Percentiles rank a stretch among this genome's conserved stretches.
These are phyloP conservation scores for Saccopteryx leptura DNA, from an alignment of 2,113 vertebrate genomes.

Conservation along the genomic window DNA sequence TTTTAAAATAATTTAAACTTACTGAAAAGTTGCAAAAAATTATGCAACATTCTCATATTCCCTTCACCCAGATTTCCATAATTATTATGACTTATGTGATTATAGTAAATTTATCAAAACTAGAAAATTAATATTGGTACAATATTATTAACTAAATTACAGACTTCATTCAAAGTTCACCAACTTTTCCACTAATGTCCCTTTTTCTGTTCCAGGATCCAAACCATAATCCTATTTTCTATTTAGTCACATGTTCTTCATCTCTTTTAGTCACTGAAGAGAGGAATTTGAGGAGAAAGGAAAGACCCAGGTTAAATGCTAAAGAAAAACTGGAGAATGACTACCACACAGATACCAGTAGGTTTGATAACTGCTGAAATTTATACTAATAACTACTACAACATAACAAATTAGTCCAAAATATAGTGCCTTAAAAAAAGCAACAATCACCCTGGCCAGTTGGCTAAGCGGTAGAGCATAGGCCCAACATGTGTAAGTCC, in stretches of 20 bases:
- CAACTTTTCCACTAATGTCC: neutral
- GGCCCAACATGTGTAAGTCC: too few relatives aligned
- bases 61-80: neutral
- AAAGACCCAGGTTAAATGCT: neutral
- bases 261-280: constrained; percentile 35
- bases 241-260: neutral
- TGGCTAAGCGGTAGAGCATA: too few relatives aligned
- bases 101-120: constrained; percentile 21
- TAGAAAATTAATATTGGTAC: constrained; percentile 35
- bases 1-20: constrained; percentile 50
- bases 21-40: constrained; percentile 49
- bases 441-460: neutral
- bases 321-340: neutral
- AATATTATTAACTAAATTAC: neutral
- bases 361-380: neutral
- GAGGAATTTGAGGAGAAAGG: constrained; percentile 26
- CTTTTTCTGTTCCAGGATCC: neutral
- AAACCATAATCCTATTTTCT: neutral
- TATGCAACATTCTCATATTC: neutral
- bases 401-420: constrained; percentile 29
- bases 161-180: neutral
- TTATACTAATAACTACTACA: neutral
- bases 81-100: constrained; percentile 1
- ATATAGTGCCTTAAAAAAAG: constrained; percentile 9
- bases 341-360: neutral